Evolutionary conservation across 2,888 invertebrate genomes (phyloP), one percentile per base, ranked within the genome.

Genomic region (Limenitis camilla): DNA sequence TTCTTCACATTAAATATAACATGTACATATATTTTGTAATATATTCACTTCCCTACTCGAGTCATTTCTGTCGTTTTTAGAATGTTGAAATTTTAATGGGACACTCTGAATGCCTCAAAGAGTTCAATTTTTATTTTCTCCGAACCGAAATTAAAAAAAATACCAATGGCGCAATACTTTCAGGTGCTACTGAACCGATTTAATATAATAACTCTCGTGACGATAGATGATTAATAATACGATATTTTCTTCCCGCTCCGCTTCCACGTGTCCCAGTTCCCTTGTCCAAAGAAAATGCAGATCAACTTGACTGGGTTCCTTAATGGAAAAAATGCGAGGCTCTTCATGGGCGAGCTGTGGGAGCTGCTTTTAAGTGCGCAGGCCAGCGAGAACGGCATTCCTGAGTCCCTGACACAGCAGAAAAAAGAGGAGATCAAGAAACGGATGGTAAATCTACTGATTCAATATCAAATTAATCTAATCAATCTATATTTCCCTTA

Each of bases 261-360:
- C 71, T 64, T 71, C 76, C 74, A 62, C 76, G 74, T 70, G 52
- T 55, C 89, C 76, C 89, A 96, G 95, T 95, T 92, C 87, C 98
- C 98, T 49, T 97, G 98, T 88, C 97, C 98, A 44, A 96, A 97
- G 84, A 96, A 97, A 86, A 99, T 99, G 94, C 99, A 99, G 91
- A 99, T 99, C 74, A 99, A 99, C 87, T 89, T 99, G 81, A 99
- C 99, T 41, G 99, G 99, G 42, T 99, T 99, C 83, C 89, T 99
- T 58, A 99, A 99, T 76, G 98, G 98, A 8, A 96, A 97, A 81
- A 97, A 98, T 84, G 98, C 99, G 11, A 91, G 99, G 38, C 93
- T 96, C 66, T 99, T 99, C 82, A 97, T 99, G 95, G 95, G 95
- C 4, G 99, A 99, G 80, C 89, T 99, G 49, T 99, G 99, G 99